Percentiles rank a stretch among this genome's conserved stretches.
These are phyloP conservation scores for Styela clava DNA, from an alignment of 23 tunicate genomes.

Conservation along the genomic window DNA sequence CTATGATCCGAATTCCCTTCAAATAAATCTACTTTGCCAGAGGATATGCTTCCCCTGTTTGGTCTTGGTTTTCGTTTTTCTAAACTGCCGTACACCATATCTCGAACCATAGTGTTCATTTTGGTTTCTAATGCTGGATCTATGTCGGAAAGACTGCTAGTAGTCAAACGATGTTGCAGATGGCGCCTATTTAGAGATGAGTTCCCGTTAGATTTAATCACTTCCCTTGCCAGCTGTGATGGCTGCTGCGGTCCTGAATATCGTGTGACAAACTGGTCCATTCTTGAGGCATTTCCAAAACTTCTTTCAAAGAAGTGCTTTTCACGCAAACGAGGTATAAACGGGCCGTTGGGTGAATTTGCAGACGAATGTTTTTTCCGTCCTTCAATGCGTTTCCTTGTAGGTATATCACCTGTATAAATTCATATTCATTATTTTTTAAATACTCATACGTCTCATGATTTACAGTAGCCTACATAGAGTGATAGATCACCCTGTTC, in stretches of 20 bases:
- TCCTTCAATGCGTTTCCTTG: not conserved
- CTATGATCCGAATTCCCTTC: not conserved
- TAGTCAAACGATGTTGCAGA: not conserved
- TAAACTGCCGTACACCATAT: not conserved
- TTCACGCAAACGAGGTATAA: too few species aligned
- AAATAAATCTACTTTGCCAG: not conserved
- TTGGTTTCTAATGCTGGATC: conserved; percentile 6
- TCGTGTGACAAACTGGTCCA: not conserved
- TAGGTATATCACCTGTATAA: too few species aligned
- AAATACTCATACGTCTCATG: too few species aligned
- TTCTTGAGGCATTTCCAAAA: not conserved
- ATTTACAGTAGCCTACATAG: too few species aligned
- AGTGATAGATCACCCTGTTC: too few species aligned
- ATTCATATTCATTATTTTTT: too few species aligned
- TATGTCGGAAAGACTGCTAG: conserved; percentile 14
- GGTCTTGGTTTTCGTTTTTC: not conserved
- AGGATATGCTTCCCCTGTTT: not conserved
- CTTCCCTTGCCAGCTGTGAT: not conserved
- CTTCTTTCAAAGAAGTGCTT: not conserved
- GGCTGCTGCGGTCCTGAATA: not conserved
- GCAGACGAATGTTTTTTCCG: not conserved
- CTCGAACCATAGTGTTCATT: conserved; percentile 21
- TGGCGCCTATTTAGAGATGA: not conserved
- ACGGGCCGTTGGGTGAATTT: too few species aligned
- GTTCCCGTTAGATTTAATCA: not conserved